Evolutionary conservation across 2,888 invertebrate species (phyloP), one percentile per base, ranked within the genome.

Genomic region (Eudasyphora cyanicolor): DNA sequence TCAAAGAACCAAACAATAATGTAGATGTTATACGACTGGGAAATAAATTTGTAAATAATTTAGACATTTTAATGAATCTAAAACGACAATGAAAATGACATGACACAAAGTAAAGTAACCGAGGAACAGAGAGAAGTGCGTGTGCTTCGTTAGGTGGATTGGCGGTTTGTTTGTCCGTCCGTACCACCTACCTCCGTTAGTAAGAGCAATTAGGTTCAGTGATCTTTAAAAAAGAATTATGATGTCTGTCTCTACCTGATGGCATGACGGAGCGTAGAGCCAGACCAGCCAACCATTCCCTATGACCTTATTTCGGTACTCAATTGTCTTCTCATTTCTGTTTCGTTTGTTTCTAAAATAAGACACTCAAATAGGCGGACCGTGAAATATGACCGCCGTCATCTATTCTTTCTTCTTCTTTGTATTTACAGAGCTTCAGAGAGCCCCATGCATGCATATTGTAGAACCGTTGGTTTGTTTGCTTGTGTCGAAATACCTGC

Each of bases 131-230:
- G 24, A 21, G 6, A 19, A 5, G 24, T 21, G 24, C 1, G 7
- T 10, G 10, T 8, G 24, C 10, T 14, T 21, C 17, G 2, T 17
- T 21, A 19, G 10, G 35, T 35, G n/a, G n/a, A n/a, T n/a, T n/a
- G n/a, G n/a, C n/a, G n/a, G n/a, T n/a, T n/a, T n/a, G n/a, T n/a
- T n/a, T n/a, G n/a, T n/a, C n/a, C n/a, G n/a, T n/a, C n/a, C n/a
- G n/a, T 27, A 14, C 60, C 32, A 19, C 5, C 57, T 27, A 4
- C 60, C 12, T 27, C 14, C 7, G 27, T n/a, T 7, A 51, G 24
- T 0, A 6, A 38, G 19, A 42, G 5, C 67, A 42, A 67, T 67
- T 67, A 67, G 24, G 67, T 67, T 67, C 67, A 67, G 14, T 67
- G 67, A 67, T 67, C 38, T 67, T n/a, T 27, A 1, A 42, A 21